Evolutionary conservation across 2,888 invertebrate species (phyloP), one percentile per base, ranked within the genome.

Genomic region (Cenopis cana): DNA sequence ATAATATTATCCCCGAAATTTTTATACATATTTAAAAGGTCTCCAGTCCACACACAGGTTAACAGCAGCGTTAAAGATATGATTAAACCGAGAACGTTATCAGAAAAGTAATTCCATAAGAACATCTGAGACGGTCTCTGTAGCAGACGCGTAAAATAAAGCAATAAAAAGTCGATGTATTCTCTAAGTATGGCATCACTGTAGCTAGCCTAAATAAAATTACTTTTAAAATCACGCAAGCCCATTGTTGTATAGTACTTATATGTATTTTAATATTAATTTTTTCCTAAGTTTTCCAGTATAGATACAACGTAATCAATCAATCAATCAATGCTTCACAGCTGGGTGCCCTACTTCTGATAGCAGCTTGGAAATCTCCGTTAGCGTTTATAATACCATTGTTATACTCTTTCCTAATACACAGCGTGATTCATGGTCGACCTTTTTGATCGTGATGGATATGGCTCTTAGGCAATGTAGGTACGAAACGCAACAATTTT

Each of bases 321-420:
- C n/a, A 0, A n/a, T 46, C 50, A 11, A 50, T 62, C 18, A 24
- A 52, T 46, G 46, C 1, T 46, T 46, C 50, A 20, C 64, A 60
- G 33, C 65, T 55, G 46, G 33, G 41, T 69, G 50, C 18, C 54
- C 59, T 66, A 70, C 70, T 70, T 69, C 18, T 57, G 38, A 64
- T n/a, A 52, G 36, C 54, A 60, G 65, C 65, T 59, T 70, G 65
- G 59, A 70, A 66, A 66, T 66, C 33, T 70, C 59, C 29, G 36
- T 66, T 36, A 38, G 24, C 24, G 64, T 52, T 59, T 65, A 62
- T 18, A 70, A 59, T 69, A 50, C 54, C 46, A 70, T 70, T 70
- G 70, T 70, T 70, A 60, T 66, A 55, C 54, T 65, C 54, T 70
- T 70, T 70, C 65, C 65, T 66, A 65, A 66, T 66, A 41, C 70